Evolutionary conservation across 2,888 invertebrate genomes (phyloP).

Genomic region (Drosophila nr. medialis): DNA sequence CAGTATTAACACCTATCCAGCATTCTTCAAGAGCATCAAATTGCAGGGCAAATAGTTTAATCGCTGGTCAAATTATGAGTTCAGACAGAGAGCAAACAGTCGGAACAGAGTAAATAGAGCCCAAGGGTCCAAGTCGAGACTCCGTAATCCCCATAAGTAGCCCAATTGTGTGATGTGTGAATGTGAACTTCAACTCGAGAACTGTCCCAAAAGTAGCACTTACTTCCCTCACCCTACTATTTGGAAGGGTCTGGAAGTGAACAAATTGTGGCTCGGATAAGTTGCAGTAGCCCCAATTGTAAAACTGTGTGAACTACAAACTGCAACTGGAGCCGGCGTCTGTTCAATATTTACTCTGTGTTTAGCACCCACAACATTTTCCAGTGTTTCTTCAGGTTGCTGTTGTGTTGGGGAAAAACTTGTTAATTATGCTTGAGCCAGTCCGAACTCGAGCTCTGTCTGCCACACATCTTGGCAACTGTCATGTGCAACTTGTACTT

Average conservation of each 20-base stretch:
- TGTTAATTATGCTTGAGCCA: slow-evolving; percentile 70
- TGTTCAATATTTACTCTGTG: slow-evolving; percentile 62
- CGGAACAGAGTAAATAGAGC: slow-evolving; percentile 11
- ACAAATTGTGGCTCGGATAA: slow-evolving; percentile 7
- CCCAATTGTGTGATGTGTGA: slow-evolving; percentile 61
- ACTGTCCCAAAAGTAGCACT: slow-evolving; percentile 35
- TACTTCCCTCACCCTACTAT: neutral
- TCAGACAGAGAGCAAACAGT: slow-evolving; percentile 18
- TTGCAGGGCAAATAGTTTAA: slow-evolving; percentile 61
- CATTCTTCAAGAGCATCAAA: slow-evolving; percentile 36
- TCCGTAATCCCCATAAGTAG: slow-evolving; percentile 67
- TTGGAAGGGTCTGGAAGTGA: slow-evolving; percentile 11
- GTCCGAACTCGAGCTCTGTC: slow-evolving; percentile 22
- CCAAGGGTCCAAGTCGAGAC: slow-evolving; percentile 29
- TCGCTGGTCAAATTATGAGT: slow-evolving; percentile 60
- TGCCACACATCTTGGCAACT: slow-evolving; percentile 57
- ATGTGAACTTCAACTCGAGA: slow-evolving; percentile 30
- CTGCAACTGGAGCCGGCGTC: slow-evolving; percentile 66
- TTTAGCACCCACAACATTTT: slow-evolving; percentile 62
- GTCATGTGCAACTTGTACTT: slow-evolving; percentile 64
- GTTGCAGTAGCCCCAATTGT: slow-evolving; percentile 37
- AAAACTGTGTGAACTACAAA: slow-evolving; percentile 57
- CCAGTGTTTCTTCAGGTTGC: slow-evolving; percentile 35
- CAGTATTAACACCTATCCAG: slow-evolving; percentile 22
- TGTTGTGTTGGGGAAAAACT: slow-evolving; percentile 56